Evolutionary conservation across 2,888 invertebrate genomes (phyloP).

Genomic region (Drosophila subquinaria): DNA sequence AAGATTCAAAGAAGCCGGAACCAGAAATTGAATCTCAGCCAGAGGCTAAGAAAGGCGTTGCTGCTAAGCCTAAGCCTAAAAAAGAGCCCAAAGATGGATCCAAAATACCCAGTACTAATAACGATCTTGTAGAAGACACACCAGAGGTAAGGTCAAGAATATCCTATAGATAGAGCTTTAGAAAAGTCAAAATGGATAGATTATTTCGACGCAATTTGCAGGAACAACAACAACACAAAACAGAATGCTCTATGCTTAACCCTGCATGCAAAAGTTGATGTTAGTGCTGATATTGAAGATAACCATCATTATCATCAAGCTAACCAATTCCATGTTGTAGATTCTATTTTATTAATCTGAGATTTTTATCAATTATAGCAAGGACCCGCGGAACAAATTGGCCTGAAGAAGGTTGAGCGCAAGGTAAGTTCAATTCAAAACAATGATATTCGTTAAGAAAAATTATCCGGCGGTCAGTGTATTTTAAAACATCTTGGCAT

Average conservation of each 20-base stretch:
- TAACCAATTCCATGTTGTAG: not conserved
- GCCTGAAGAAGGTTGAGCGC: conserved; percentile 76
- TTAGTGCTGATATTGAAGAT: not conserved
- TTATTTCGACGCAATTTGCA: not conserved
- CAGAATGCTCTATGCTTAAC: not conserved
- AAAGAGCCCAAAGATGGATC: not conserved
- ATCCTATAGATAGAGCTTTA: conserved; percentile 3
- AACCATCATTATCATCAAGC: not conserved
- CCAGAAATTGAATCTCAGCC: not conserved
- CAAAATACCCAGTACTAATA: conserved; percentile 1
- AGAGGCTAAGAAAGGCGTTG: not conserved
- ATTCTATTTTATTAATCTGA: not conserved
- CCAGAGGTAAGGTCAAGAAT: conserved; percentile 35
- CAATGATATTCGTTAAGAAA: not conserved
- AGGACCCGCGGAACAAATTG: conserved; percentile 72
- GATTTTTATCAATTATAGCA: conserved; percentile 56
- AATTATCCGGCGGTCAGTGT: not conserved
- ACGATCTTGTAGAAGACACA: not conserved
- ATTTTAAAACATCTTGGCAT: not conserved
- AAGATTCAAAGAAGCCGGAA: not conserved
- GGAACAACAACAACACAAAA: conserved; percentile 19
- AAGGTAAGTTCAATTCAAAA: conserved; percentile 62
- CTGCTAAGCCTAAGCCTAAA: conserved; percentile 2
- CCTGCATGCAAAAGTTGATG: not conserved
- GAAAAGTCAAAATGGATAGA: not conserved